Base-by-base conservation (phyloP, 2,888 invertebrate genomes). In the Calameuta idolon region DNA sequence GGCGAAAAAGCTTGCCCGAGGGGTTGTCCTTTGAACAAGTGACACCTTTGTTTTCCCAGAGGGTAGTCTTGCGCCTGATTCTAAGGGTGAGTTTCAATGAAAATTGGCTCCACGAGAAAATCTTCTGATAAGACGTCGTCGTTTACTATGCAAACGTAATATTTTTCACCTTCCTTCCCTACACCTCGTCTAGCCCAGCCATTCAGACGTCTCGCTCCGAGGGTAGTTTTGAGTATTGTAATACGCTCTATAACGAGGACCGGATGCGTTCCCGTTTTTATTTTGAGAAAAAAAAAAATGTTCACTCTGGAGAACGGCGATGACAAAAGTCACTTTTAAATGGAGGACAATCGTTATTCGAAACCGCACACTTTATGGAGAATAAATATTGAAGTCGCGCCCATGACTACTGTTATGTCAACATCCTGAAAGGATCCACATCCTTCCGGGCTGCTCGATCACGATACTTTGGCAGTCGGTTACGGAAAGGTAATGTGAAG, bases 21-120 rank as follows among this genome's bases (percentile, higher is more conserved):
- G 86, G 84, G 85, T 83, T 85, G 40, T 40, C 40, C 86, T 88
- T 87, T 86, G 84, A 86, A 87, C 84, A 87, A 88, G 85, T 84
- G 87, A 89, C 89, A 87, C 88, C 86, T 89, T 88, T 89, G 85
- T 89, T 86, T 88, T 86, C 84, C 84, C 74, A 74, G 74, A 74
- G 74, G 74, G 74, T 69, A 1, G 31, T 69, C 31, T 33, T 11
- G 69, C 30, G 11, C 4, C 69, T 5, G 69, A 69, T 69, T 4
- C 15, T 12, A 33, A 74, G 74, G 74, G 34, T 15, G 74, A 34
- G n/a, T 35, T 12, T 35, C 34, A 35, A n/a, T 30, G 74, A 35
- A 23, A 74, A 74, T 71, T 71, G 74, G 23, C 23, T 15, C 4
- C 33, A 3, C 74, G 35, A 74, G 74, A 35, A 74, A 34, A 33